Conservation (phyloP, 2,888 invertebrate genomes). For the Teleiodes luculella region DNA sequence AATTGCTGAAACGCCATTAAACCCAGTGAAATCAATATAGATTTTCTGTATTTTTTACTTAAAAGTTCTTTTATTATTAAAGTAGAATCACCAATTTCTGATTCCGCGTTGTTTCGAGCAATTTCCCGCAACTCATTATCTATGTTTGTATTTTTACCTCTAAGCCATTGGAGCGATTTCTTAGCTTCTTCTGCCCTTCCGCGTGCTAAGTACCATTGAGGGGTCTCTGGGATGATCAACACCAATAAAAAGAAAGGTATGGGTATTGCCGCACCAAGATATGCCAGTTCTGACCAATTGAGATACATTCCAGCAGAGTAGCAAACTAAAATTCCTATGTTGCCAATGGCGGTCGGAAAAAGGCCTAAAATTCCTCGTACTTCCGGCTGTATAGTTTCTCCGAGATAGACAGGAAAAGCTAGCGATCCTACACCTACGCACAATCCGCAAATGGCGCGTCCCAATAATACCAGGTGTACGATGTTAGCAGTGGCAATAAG, state of each 20-base stretch:
- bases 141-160: slow-evolving; percentile 88
- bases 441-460: slow-evolving; percentile 90
- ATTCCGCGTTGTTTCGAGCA: slow-evolving; percentile 83
- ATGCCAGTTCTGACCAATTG: slow-evolving; percentile 90
- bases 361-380: slow-evolving; percentile 93
- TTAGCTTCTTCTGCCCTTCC: slow-evolving; percentile 86
- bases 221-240: slow-evolving; percentile 94
- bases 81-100: slow-evolving; percentile 80
- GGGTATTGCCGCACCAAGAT: slow-evolving; percentile 86
- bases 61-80: slow-evolving; percentile 80
- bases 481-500: slow-evolving; percentile 87
- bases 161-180: slow-evolving; percentile 88
- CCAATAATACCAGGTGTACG: slow-evolving; percentile 85
- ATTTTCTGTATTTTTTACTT: slow-evolving; percentile 84
- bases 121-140: slow-evolving; percentile 87
- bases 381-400: slow-evolving; percentile 95
- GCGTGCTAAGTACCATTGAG: slow-evolving; percentile 92
- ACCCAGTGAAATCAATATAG: slow-evolving; percentile 89
- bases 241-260: slow-evolving; percentile 88
- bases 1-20: slow-evolving; percentile 97
- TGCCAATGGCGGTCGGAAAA: slow-evolving; percentile 92
- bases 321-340: slow-evolving; percentile 88
- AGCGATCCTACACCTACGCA: slow-evolving; percentile 93
- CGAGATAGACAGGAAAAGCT: slow-evolving; percentile 93
- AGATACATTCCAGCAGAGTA: slow-evolving; percentile 89